phyloP scores from a whole-genome alignment of 2,888 invertebrate genomes.

The Leptinotarsa rubiginosa region DNA sequence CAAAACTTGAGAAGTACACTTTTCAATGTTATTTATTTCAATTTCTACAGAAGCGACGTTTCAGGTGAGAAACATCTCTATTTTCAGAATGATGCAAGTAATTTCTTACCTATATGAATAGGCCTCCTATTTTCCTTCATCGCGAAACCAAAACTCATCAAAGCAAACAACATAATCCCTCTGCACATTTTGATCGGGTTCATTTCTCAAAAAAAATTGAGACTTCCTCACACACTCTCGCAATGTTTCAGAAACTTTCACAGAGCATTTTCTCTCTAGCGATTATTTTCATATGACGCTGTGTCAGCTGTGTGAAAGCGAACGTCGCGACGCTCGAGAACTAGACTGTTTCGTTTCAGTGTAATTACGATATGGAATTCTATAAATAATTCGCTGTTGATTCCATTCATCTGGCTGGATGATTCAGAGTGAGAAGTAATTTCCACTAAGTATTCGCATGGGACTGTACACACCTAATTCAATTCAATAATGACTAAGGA shows the following conservation, averaged over 20 bases:
- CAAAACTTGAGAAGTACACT: too few species aligned
- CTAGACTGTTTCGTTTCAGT: background rate
- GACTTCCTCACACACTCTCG: background rate
- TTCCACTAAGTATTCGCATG: background rate
- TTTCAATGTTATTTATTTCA: too few species aligned
- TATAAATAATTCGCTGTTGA: background rate
- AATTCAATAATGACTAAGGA: background rate
- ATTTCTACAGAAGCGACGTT: too few species aligned
- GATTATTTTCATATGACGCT: too few species aligned
- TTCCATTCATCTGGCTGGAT: background rate
- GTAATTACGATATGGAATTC: background rate
- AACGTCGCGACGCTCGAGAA: background rate
- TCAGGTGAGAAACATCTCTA: too few species aligned
- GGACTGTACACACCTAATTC: background rate
- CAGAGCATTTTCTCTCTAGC: background rate
- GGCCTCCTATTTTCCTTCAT: conserved; percentile 6
- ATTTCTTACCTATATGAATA: conserved; percentile 8
- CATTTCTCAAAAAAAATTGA: background rate
- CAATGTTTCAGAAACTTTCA: background rate
- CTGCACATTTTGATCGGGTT: background rate
- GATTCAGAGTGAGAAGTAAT: background rate
- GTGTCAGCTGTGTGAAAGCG: too few species aligned
- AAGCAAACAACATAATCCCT: background rate
- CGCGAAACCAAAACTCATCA: background rate
- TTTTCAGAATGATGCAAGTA: too few species aligned